Base-by-base conservation (phyloP, 2,888 invertebrate genomes). In the Papilio gigon region DNA sequence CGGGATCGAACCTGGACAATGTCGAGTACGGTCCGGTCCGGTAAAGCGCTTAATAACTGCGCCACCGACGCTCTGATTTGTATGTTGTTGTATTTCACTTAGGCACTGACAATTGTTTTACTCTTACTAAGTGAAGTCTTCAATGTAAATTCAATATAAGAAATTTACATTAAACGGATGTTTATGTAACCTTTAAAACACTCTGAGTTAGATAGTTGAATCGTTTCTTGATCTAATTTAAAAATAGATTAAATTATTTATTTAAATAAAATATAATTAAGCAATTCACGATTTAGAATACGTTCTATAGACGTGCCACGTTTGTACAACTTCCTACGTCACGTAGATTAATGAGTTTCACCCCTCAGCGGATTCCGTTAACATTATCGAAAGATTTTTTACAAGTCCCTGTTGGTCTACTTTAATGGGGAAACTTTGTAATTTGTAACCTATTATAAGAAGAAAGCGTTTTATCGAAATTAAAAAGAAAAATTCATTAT, bases 271-370 rank as follows among this genome's bases (percentile, higher is more conserved):
- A n/a, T 25, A 5, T 25, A 25, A 40, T 40, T 60, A 40, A 60
- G 22, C 25, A 35, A 35, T 60, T 40, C 12, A 40, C 25, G 1
- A 14, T 12, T 25, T 50, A 5, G 6, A 22, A 25, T 20, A 20
- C 14, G 25, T 22, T 40, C n/a, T 8, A 22, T 60, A 5, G 22
- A 60, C 60, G 60, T 60, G 25, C 25, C 25, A 22, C 1, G 60
- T 2, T 35, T 60, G n/a, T 60, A 40, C 33, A 58, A 58, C 20
- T 37, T 22, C 9, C 14, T 22, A 14, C 20, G 60, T 60, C 60
- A 60, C 20, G 8, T 22, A 40, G 25, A 60, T 60, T 60, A 60
- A 60, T 60, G 60, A 25, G 14, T 14, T 25, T n/a, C 60, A 53
- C 8, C n/a, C 27, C 53, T 53, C 53, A n/a, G 9, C 30, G 8